phyloP scores from a whole-genome alignment of 2,888 invertebrate species.

The Dryadula phaetusa region DNA sequence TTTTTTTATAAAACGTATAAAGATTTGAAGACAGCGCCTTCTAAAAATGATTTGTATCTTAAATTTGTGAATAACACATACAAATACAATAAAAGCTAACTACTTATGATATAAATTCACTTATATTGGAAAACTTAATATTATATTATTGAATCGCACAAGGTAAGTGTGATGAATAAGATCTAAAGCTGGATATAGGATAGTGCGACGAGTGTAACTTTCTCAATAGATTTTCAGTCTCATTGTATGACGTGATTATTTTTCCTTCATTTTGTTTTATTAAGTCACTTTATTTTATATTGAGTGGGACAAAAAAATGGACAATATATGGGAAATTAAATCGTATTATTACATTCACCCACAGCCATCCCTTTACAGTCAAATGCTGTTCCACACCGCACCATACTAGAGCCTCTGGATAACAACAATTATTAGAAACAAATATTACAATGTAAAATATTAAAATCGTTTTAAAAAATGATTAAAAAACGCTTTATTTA shows the following conservation, averaged over 20 bases:
- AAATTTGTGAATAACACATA: too few relatives aligned
- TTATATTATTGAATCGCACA: neutral
- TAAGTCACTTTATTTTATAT: neutral
- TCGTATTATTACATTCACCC: too few relatives aligned
- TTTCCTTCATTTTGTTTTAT: neutral
- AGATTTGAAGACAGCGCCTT: too few relatives aligned
- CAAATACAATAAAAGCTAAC: too few relatives aligned
- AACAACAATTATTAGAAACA: too few relatives aligned
- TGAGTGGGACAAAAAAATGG: neutral
- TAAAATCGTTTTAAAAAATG: conserved; percentile 1
- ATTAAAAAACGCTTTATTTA: neutral
- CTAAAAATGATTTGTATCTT: too few relatives aligned
- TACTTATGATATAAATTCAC: neutral
- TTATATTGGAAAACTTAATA: neutral
- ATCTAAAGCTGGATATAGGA: neutral
- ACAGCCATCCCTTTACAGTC: too few relatives aligned
- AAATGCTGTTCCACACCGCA: too few relatives aligned
- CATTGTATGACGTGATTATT: neutral
- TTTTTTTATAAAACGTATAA: too few relatives aligned
- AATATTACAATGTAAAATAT: neutral
- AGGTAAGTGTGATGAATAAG: conserved; percentile 13
- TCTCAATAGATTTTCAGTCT: neutral
- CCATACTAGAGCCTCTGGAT: too few relatives aligned
- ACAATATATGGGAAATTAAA: too few relatives aligned
- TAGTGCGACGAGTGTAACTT: neutral